A percentile compares a stretch with the other conserved stretches of the same genome.
phyloP scores from a whole-genome alignment of 2,888 invertebrate species.

The Eilema caniola region DNA sequence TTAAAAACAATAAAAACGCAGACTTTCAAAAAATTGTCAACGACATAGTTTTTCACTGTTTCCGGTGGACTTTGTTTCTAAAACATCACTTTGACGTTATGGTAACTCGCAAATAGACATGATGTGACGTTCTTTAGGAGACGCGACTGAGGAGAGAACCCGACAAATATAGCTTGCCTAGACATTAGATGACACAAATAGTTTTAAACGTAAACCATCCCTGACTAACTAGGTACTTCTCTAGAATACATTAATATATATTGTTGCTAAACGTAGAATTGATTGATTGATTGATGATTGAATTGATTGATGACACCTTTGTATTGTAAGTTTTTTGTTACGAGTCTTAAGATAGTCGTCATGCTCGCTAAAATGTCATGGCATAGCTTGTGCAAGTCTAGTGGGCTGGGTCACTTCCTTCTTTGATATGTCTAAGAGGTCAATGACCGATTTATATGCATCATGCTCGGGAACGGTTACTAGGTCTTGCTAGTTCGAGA shows the following conservation, averaged over 20 bases:
- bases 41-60: constrained; percentile 14
- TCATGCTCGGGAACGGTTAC: too few species aligned
- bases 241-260: too few species aligned
- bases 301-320: neutral
- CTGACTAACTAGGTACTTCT: constrained; percentile 30
- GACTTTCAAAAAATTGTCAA: neutral
- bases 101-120: constrained; percentile 32
- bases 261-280: too few species aligned
- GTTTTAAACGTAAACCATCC: constrained; percentile 21
- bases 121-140: constrained; percentile 32
- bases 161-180: constrained; percentile 68
- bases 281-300: too few species aligned
- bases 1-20: neutral
- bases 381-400: too few species aligned
- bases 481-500: too few species aligned
- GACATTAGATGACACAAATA: constrained; percentile 66
- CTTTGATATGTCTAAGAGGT: too few species aligned
- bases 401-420: too few species aligned
- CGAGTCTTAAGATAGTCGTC: neutral
- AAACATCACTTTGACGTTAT: constrained; percentile 27
- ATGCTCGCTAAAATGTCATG: neutral
- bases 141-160: constrained; percentile 33
- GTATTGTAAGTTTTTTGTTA: neutral
- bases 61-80: constrained; percentile 22
- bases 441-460: too few species aligned